These are phyloP conservation scores for Sitophilus oryzae DNA, from an alignment of 1,140 invertebrate species.

Conservation along the genomic window DNA sequence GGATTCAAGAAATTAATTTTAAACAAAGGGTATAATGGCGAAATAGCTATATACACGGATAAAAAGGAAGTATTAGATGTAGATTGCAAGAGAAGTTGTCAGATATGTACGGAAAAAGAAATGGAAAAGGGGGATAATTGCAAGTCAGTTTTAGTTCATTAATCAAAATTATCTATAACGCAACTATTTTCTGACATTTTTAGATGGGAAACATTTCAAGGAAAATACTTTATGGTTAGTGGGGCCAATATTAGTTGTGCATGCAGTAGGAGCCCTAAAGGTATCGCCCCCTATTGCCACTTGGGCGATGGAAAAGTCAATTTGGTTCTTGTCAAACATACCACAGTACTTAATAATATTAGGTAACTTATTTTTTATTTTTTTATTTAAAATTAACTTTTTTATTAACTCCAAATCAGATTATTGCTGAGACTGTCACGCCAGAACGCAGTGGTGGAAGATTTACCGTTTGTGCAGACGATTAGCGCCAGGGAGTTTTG, in stretches of 20 bases:
- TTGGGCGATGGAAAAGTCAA: conserved; percentile 77
- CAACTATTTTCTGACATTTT: neutral
- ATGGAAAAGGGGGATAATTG: conserved; percentile 23
- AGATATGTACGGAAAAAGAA: conserved; percentile 27
- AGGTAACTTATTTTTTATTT: conserved; percentile 21
- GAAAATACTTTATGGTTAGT: conserved; percentile 73
- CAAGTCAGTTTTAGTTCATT: conserved; percentile 21
- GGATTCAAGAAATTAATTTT: conserved; percentile 68
- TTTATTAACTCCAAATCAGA: conserved; percentile 29
- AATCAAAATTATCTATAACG: neutral
- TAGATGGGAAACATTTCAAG: conserved; percentile 58
- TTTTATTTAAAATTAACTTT: neutral
- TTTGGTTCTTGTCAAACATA: conserved; percentile 69
- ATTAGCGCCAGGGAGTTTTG: conserved; percentile 68
- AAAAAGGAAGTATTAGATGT: conserved; percentile 22
- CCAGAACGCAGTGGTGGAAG: conserved; percentile 51
- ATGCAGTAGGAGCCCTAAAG: conserved; percentile 66
- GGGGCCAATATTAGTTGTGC: conserved; percentile 75
- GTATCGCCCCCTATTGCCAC: conserved; percentile 74
- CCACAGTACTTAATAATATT: conserved; percentile 68
- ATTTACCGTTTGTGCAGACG: conserved; percentile 73
- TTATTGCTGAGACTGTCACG: conserved; percentile 59
- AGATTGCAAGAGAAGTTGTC: conserved; percentile 37
- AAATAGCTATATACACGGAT: conserved; percentile 54
- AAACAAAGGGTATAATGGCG: conserved; percentile 67